phyloP scores from a whole-genome alignment of 2,888 invertebrate species.

The Uropetala carovei region DNA sequence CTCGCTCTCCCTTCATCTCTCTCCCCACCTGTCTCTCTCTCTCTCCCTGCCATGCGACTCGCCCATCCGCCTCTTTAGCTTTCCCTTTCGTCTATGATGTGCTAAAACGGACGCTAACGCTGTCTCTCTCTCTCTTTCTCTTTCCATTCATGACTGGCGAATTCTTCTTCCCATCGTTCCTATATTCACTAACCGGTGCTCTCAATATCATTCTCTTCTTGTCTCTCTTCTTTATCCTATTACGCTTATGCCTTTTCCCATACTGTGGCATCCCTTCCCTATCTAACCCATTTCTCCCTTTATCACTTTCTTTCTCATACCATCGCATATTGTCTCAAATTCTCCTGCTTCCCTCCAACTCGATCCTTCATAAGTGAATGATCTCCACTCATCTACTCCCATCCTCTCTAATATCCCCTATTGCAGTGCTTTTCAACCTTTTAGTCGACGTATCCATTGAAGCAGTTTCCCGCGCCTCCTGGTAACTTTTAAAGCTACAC shows the following conservation, averaged over 20 bases:
- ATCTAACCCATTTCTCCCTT: no score
- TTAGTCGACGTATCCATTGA: no score
- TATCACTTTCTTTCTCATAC: neutral
- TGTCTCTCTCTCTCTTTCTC: neutral
- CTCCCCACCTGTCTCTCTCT: neutral
- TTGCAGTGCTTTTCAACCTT: no score
- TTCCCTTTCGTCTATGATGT: neutral
- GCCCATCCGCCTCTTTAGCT: neutral
- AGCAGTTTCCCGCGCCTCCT: no score
- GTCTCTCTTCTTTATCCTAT: neutral
- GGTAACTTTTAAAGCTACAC: no score
- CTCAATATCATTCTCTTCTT: neutral
- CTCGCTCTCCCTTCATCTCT: neutral
- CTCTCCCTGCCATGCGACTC: neutral
- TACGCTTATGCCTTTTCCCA: neutral
- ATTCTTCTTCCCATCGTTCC: neutral
- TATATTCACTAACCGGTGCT: neutral
- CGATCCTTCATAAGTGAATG: no score
- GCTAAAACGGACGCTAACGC: neutral
- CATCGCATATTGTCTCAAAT: no score
- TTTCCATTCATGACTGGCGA: neutral
- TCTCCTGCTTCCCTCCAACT: no score
- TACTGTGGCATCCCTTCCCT: neutral
- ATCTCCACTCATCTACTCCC: no score
- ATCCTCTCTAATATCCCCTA: no score